Base-by-base conservation (phyloP, 2,888 invertebrate species). In the Thelaira solivaga region DNA sequence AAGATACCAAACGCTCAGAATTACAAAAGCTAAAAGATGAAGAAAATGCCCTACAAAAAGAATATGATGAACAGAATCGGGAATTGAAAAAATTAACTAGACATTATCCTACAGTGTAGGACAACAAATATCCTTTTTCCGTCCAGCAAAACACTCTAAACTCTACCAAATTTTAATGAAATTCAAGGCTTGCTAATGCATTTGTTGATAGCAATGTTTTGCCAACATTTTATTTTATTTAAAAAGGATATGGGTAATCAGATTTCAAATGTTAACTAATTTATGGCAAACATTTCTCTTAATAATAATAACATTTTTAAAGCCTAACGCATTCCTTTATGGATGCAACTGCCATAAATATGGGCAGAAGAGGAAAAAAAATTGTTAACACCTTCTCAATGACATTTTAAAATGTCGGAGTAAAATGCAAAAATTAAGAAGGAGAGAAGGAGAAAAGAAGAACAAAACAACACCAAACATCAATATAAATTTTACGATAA, bases 1-100 rank as follows among this genome's bases (percentile, higher is more conserved):
- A 97, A 87, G 97, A 91, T 82, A 91, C 92, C 49, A 94, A 96
- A 82, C 92, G 95, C 76, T 93, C 94, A 68, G 96, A 98, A 84
- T 90, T 91, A 69, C 90, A 93, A 83, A 92, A 94, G 59, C 91
- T 97, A 31, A 91, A 92, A 84, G 93, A 94, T 85, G 94, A 95
- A 88, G 97, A 98, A 89, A 91, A 92, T 24, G 91, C 92, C 68
- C 90, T 97, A 79, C 95, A 95, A 86, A 92, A 92, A 80, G 92
- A 94, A 85, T 93, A 94, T 83, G 91, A 91, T 62, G 91, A 92
- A 67, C 92, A 92, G 83, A 91, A 92, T 85, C 91, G 91, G 75
- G 93, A 93, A 87, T 88, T 95, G 49, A 93, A 94, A 76, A 91
- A 90, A 83, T 90, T 95, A 43, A 91, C 93, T 4, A 91, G 91